Evolutionary conservation across 1,140 invertebrate genomes (phyloP), one percentile per base, ranked within the genome.

Genomic region (Drepana arcuata): DNA sequence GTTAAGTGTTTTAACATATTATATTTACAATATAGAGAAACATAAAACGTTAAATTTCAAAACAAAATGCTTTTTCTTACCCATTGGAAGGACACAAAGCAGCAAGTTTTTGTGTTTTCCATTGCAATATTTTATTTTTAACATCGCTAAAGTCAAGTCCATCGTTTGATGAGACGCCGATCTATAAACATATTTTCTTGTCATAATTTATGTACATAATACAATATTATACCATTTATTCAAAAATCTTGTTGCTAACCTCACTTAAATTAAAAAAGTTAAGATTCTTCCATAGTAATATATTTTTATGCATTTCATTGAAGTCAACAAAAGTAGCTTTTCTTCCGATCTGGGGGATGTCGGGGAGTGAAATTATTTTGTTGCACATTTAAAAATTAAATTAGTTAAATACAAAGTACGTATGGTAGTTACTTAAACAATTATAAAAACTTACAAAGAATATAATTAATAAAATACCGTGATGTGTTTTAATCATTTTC

Each of bases 81-180:
- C 71, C 73, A 36, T 82, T 82, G 3, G 75, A 69, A 21, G 78
- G 78, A 64, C 78, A 82, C 9, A 77, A 36, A 12, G 70, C 53
- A n/a, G 66, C 36, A 16, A 82, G 33, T 49, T 82, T 82, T 54
- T 82, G 71, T 15, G 64, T 68, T 67, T 82, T 82, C 78, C 78
- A 82, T 48, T 82, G 73, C 11, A 82, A 25, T 44, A 82, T 57
- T 64, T 82, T 82, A 47, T 78, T 80, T 64, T 82, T 82, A 7
- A 82, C 67, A 34, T 78, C 65, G 28, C 47, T 65, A 21, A 82
- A 58, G 50, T 80, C 78, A 50, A 82, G 78, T 21, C 73, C 66
- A 12, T 74, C 78, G 34, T 75, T 78, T n/a, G 69, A 47, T 1
- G 63, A 45, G 21, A 49, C 67, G 11, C 64, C 63, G 28, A 67